phyloP scores from a whole-genome alignment of 2,113 vertebrate genomes.

The Tyto alba region DNA sequence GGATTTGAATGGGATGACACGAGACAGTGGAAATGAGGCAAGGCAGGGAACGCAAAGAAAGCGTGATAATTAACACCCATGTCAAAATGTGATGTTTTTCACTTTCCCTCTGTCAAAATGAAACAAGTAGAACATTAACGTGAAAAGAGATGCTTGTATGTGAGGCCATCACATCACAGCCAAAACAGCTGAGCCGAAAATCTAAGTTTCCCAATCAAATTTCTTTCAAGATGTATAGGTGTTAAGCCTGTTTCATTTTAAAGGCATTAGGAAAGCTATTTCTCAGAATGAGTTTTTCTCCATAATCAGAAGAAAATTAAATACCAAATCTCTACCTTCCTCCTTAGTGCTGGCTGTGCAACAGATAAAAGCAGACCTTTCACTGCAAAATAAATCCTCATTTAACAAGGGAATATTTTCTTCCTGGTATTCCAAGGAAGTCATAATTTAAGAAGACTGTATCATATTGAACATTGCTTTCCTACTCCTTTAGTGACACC shows the following conservation, averaged over 20 bases:
- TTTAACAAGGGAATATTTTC: not conserved
- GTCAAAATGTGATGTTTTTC: fast-evolving
- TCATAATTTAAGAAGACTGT: not conserved
- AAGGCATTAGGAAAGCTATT: not conserved
- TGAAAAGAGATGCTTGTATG: not conserved
- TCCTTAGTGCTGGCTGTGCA: not conserved
- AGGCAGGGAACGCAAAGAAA: not conserved
- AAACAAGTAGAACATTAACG: fast-evolving
- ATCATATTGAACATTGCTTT: not conserved
- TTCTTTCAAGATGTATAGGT: not conserved
- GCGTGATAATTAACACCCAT: fast-evolving
- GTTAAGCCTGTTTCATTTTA: not conserved
- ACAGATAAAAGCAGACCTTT: not conserved
- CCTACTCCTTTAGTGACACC: not conserved
- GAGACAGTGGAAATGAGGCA: not conserved
- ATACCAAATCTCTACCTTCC: not conserved
- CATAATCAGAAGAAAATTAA: not conserved
- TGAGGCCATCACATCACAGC: fast-evolving
- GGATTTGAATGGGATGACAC: not conserved
- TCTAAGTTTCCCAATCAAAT: not conserved
- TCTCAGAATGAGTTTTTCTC: not conserved
- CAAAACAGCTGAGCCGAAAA: not conserved
- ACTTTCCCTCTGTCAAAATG: not conserved
- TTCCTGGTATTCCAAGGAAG: not conserved
- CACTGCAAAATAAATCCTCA: not conserved